Base-by-base conservation (phyloP, 2,888 invertebrate genomes). In the Homarus gammarus region DNA sequence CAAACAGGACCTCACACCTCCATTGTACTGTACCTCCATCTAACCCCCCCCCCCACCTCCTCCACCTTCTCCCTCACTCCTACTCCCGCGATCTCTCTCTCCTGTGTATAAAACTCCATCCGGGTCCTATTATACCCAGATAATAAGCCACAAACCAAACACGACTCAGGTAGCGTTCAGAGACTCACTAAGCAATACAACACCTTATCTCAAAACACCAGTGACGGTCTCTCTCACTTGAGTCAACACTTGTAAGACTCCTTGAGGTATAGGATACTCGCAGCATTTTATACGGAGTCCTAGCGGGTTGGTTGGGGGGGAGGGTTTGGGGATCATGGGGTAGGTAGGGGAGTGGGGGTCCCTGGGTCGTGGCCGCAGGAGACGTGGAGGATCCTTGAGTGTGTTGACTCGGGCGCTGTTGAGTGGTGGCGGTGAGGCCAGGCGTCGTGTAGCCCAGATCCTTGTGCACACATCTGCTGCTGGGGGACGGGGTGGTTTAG, bases 361-460 rank as follows among this genome's bases (percentile, higher is more conserved):
- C 56, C 82, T 68, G 40, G 82, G 82, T 82, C 68, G 83, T 84
- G 83, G 83, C 72, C 83, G 83, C 27, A 75, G 44, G 40, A 75
- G 85, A 85, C 85, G 77, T 85, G 77, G 73, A 85, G 85, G 75
- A 85, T 85, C 85, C 85, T 85, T 78, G 85, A 85, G 77, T 78
- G 40, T 85, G 70, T 85, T 85, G 77, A 40, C 85, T 85, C 78
- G 77, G 68, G 49, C 64, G 64, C 44, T 78, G 78, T 85, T 78
- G 85, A 85, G 85, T 85, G 85, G 85, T 61, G 64, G 75, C 56
- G 85, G 85, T 78, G 85, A 84, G 83, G 83, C 83, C 83, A 38
- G 44, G 51, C 72, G 83, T 84, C 83, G 83, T 84, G 83, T 68
- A 44, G 68, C 33, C 44, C 68, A 70, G 68, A 68, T 64, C 64